phyloP scores from a whole-genome alignment of 2,797 vertebrate genomes.

The Arctocebus calabarensis region DNA sequence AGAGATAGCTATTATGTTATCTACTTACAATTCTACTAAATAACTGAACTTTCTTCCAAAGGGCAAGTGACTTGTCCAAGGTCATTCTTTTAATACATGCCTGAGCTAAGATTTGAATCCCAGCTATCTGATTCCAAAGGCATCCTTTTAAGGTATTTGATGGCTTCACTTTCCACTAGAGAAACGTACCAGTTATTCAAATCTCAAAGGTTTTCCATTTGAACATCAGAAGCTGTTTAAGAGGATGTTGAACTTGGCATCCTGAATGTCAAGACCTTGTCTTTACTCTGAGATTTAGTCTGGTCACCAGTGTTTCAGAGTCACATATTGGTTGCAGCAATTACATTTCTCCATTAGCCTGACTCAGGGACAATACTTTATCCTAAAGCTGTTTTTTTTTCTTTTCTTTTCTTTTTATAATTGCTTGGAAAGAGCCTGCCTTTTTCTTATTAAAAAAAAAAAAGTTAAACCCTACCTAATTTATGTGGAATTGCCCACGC shows the following conservation, averaged over 20 bases:
- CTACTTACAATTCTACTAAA: conserved; percentile 32
- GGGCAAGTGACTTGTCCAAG: conserved; percentile 31
- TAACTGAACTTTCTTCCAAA: conserved; percentile 58
- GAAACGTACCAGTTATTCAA: conserved; percentile 54
- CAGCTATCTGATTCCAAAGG: conserved; percentile 29
- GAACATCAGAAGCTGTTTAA: conserved; percentile 59
- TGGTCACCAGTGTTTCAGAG: conserved; percentile 34
- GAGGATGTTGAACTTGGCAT: conserved; percentile 62
- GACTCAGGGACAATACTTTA: conserved; percentile 29
- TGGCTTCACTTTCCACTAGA: conserved; percentile 57
- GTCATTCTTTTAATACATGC: conserved; percentile 55
- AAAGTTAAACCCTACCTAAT: conserved; percentile 37
- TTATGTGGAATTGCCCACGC: not conserved
- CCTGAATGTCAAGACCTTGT: conserved; percentile 65
- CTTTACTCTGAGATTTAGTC: conserved; percentile 41
- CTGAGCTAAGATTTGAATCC: conserved; percentile 63
- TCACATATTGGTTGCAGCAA: not conserved
- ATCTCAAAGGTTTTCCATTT: conserved; percentile 55
- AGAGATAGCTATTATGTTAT: conserved; percentile 30
- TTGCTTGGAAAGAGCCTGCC: conserved; percentile 39
- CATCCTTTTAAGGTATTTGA: conserved; percentile 19
- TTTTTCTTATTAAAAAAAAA: conserved; percentile 52
- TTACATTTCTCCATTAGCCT: conserved; percentile 31
- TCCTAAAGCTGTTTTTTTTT: not conserved
- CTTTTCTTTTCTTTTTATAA: not conserved